Base-by-base conservation (phyloP, 1,140 invertebrate genomes). In the Drosophila lacteicornis region DNA sequence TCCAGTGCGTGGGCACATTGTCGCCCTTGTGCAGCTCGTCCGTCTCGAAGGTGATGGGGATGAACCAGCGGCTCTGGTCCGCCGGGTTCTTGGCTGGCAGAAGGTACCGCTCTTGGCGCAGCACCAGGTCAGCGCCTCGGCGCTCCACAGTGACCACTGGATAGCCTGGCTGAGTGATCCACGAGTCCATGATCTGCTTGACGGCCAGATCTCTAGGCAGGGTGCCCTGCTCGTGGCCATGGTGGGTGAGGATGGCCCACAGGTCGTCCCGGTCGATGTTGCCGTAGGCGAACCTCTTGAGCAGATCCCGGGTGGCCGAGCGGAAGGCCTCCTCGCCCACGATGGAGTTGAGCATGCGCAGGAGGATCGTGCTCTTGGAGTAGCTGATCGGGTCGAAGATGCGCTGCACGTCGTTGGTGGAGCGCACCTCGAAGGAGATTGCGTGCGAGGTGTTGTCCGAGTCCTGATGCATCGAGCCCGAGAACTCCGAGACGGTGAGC, bases 361-460 rank as follows among this genome's bases (percentile, higher is more conserved):
- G 94, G 4, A 98, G 93, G 58, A 96, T 96, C 0, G 95, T 96
- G 76, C 96, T 97, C 94, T 99, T 99, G 2, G 93, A 94, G 86
- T 99, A 99, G 0, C 97, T 97, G 36, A 98, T 97, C 3, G 94
- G 94, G 92, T 98, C 96, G 91, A 98, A 98, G 53, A 97, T 96
- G 91, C 96, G 95, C 43, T 94, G 94, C 62, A 98, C 98, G 93
- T 98, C 95, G 12, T 94, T 93, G 1, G 96, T 96, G 70, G 95
- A 95, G 5, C 94, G 85, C 3, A 98, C 96, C 22, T 95, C 93
- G 1, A 96, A 92, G 0, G 94, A 95, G 43, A 97, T 94, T 0
- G 96, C 94, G 78, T 97, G 96, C 1, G 96, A 97, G 8, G 95
- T 95, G 49, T 94, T 94, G 2, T 96, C 93, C 11, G 95, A 94